Evolutionary conservation across 92 coral and sea anemone genomes (phyloP), one percentile per base, ranked within the genome.

Genomic region (Phenganax subtilis): DNA sequence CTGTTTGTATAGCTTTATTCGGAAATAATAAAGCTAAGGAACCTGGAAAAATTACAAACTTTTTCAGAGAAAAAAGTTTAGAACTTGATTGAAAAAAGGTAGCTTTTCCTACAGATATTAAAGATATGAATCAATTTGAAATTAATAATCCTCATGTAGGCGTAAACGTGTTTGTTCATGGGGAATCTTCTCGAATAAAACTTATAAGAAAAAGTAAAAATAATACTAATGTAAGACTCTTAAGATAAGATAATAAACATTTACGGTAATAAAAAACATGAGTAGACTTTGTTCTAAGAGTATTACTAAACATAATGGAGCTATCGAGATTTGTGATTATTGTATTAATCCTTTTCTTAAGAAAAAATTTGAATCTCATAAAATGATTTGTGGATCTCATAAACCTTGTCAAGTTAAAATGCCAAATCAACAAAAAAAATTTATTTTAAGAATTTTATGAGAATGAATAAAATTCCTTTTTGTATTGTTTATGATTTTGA

Each of bases 131-230:
- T 1, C 61, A 12, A 14, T 88, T 88, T 10, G 89, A 88, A 57
- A 75, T n/a, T 28, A 37, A 56, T 3, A 88, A 85, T 71, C 65
- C 65, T 3, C 54, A 69, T 14, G 44, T 74, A 44, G 74, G 12
- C 12, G 59, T 88, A 8, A 88, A 88, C 14, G 88, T 85, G 10
- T 88, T 57, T 29, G 72, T 73, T 57, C 31, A 65, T 73, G 25
- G 25, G 3, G 52, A n/a, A n/a, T n/a, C n/a, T n/a, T n/a, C n/a
- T n/a, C 10, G 47, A 37, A 37, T 37, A 37, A 37, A 37, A 1
- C 47, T 37, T 37, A 1, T 37, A 37, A 37, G 47, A 4, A 37
- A 37, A 37, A 37, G 47, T 37, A 37, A 1, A 37, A 37, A 37
- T 37, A 1, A 37, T 1, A 37, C 4, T 1, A 37, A 37, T 37